Percentiles rank a stretch among this genome's conserved stretches.
phyloP scores from a whole-genome alignment of 2,113 vertebrate genomes.

The Geococcyx californianus region DNA sequence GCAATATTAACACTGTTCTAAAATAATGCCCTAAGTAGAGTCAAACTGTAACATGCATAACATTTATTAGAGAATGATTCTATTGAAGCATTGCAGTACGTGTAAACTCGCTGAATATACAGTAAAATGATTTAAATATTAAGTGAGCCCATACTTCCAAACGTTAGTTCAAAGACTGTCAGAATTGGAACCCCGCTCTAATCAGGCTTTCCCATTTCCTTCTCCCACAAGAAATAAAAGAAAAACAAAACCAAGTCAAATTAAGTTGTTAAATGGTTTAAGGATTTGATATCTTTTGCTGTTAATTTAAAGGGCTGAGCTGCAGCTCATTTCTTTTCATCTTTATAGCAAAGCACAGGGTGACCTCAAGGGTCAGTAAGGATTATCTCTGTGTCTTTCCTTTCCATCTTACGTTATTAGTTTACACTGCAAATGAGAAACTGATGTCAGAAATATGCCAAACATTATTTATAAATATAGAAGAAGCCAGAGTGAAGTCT shows the following conservation, averaged over 20 bases:
- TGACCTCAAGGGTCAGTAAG: conserved; percentile 49
- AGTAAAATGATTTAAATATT: conserved; percentile 53
- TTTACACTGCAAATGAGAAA: conserved; percentile 54
- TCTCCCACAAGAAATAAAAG: conserved; percentile 42
- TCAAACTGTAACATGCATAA: not conserved
- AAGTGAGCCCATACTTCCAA: conserved; percentile 4
- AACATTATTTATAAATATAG: conserved; percentile 41
- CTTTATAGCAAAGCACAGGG: conserved; percentile 38
- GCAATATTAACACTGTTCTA: not conserved
- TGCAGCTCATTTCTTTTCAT: conserved; percentile 64
- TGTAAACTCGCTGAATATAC: not conserved
- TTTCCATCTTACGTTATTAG: conserved; percentile 38
- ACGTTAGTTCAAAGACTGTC: conserved; percentile 47
- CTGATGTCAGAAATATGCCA: conserved; percentile 37
- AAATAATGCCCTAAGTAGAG: not conserved
- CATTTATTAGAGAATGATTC: not conserved
- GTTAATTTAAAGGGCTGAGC: conserved; percentile 58
- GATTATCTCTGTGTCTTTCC: conserved; percentile 44
- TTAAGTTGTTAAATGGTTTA: conserved; percentile 68
- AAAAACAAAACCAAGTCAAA: conserved; percentile 57
- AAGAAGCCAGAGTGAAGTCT: not conserved
- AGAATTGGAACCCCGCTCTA: not conserved
- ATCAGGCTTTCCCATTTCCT: conserved; percentile 3
- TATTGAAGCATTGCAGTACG: not conserved
- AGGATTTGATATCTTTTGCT: conserved; percentile 59